Evolutionary conservation across 2,888 invertebrate genomes (phyloP), one percentile per base, ranked within the genome.

Genomic region (Prosapia bicincta): DNA sequence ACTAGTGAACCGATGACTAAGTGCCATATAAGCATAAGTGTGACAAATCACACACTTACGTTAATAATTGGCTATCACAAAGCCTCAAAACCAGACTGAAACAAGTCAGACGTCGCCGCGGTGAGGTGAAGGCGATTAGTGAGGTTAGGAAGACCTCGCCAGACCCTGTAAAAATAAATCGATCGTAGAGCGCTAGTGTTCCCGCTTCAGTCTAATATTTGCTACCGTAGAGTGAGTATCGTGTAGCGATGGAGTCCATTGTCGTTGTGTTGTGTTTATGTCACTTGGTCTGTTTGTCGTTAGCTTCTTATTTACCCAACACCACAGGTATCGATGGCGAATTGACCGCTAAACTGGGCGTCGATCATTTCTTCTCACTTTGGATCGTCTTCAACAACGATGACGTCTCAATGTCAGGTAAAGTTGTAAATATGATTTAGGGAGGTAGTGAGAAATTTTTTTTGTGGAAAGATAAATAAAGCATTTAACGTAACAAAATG

Each of bases 311-410:
- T 76, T 83, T 87, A 73, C 87, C 87, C 66, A 85, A 87, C 81
- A 87, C 87, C 72, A 84, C 86, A 71, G 86, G 85, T 76, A 87
- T 88, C 80, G 85, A 86, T 80, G 86, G 86, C 24, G 86, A 86
- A 78, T 84, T 87, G 78, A 86, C 86, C 26, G 86, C 85, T 75
- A 86, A 85, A 75, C 84, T 86, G 26, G 85, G 84, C 74, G 86
- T 88, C 78, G 87, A 87, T 82, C 84, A 85, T 79, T 88, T 88
- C 83, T 87, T 88, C 83, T 86, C 86, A 15, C 83, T 87, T 71
- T 88, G 87, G 87, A 83, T 86, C 78, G 86, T 86, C 76, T 87
- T 88, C 83, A 86, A 86, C 82, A 86, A 87, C 79, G 86, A 86
- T 78, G 85, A 86, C 79, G 81, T 79, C 72, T 73, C 76, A 73